Evolutionary conservation across 2,113 vertebrate species (phyloP).

Genomic region (Nesospiza acunhae): DNA sequence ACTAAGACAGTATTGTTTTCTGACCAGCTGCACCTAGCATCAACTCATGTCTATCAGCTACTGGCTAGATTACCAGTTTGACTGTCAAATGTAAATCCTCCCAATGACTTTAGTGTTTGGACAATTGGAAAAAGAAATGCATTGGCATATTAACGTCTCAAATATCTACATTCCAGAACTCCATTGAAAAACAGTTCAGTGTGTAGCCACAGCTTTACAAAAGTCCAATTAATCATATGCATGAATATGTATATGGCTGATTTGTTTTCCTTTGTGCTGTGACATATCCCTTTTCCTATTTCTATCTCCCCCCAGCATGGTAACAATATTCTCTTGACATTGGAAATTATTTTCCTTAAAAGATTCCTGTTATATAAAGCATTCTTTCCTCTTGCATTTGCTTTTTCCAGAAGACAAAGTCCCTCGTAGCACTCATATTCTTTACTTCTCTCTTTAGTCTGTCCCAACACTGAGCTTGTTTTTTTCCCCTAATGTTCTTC

Average conservation of each 20-base stretch:
- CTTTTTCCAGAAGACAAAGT: conserved; percentile 22
- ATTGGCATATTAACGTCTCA: background rate
- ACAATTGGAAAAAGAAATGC: background rate
- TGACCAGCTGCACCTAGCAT: background rate
- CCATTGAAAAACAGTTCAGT: background rate
- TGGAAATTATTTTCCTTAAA: background rate
- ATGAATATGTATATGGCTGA: background rate
- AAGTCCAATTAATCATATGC: background rate
- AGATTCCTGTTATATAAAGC: background rate
- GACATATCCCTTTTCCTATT: background rate
- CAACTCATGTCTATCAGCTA: background rate
- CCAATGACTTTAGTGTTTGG: background rate
- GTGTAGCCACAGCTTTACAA: background rate
- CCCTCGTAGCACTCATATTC: background rate
- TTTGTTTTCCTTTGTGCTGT: background rate
- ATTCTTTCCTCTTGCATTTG: background rate
- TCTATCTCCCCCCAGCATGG: background rate
- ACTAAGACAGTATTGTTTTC: background rate
- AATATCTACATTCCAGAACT: background rate
- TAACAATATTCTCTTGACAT: background rate
- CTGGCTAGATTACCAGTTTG: background rate
- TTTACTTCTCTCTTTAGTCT: background rate
- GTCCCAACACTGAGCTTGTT: background rate
- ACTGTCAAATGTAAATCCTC: background rate
- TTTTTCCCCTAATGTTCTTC: background rate